Evolutionary conservation across 1,140 invertebrate genomes (phyloP).

Genomic region (Conus betulinus): DNA sequence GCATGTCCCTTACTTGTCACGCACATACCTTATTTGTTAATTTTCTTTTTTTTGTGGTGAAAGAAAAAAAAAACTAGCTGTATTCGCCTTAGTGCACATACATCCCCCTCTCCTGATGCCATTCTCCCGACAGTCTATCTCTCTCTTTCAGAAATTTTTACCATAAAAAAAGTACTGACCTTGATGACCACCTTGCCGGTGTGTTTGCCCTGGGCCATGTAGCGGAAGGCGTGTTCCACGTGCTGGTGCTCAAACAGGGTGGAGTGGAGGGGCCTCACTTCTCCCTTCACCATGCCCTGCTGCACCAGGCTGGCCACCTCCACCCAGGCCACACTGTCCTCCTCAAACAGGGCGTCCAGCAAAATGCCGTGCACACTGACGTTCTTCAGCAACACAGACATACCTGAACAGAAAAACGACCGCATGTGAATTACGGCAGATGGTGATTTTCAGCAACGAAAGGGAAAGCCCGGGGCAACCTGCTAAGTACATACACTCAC

Average conservation of each 20-base stretch:
- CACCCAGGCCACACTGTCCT: constrained; percentile 83
- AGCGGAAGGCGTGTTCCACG: constrained; percentile 94
- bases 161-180: constrained; percentile 81
- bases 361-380: constrained; percentile 94
- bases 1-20: too few species aligned
- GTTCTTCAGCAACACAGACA: constrained; percentile 96
- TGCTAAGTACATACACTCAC: too few species aligned
- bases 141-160: too few species aligned
- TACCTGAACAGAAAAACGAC: constrained; percentile 79
- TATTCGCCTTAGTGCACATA: too few species aligned
- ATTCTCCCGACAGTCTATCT: background rate
- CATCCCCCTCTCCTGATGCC: too few species aligned
- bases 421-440: too few species aligned
- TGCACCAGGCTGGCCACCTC: constrained; percentile 85
- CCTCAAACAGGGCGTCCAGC: constrained; percentile 91
- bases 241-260: constrained; percentile 89
- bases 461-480: too few species aligned
- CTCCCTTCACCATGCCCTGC: constrained; percentile 89
- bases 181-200: constrained; percentile 96
- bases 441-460: too few species aligned
- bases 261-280: constrained; percentile 87
- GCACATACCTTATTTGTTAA: too few species aligned
- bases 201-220: constrained; percentile 97
- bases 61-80: too few species aligned
- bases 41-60: too few species aligned